A percentile compares a stretch with the other conserved stretches of the same genome.
Evolutionary conservation across 1,140 invertebrate genomes (phyloP).

Genomic region (Riptortus pedestris): DNA sequence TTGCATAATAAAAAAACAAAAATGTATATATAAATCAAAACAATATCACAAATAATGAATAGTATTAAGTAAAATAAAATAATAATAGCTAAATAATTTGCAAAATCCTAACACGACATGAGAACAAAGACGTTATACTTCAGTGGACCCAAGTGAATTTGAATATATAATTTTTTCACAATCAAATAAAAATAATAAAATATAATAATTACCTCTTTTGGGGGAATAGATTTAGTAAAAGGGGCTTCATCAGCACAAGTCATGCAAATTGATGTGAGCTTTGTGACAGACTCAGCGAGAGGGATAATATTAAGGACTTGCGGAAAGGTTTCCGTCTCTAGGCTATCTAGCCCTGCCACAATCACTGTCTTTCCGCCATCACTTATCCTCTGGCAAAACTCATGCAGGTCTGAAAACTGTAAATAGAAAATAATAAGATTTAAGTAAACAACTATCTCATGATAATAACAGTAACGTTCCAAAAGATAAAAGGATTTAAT

Average conservation of each 20-base stretch:
- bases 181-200: neutral
- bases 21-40: too few species aligned
- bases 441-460: neutral
- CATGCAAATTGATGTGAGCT: constrained; percentile 53
- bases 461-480: neutral
- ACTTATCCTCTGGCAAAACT: constrained; percentile 48
- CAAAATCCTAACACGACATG: too few species aligned
- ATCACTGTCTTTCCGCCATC: constrained; percentile 51
- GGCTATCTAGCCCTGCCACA: constrained; percentile 53
- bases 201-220: neutral
- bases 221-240: constrained; percentile 41
- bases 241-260: constrained; percentile 47
- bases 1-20: too few species aligned
- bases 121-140: too few species aligned
- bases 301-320: constrained; percentile 51
- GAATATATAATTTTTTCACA: neutral
- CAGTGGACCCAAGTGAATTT: too few species aligned
- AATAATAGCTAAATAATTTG: too few species aligned
- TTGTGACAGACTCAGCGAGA: constrained; percentile 51
- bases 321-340: constrained; percentile 50
- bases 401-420: constrained; percentile 46
- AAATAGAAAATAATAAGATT: neutral
- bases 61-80: too few species aligned
- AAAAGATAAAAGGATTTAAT: neutral
- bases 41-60: too few species aligned